A percentile compares a stretch with the other conserved stretches of the same genome.
Evolutionary conservation across 2,797 vertebrate species (phyloP).

Genomic region (Pseudochaenichthys georgianus): DNA sequence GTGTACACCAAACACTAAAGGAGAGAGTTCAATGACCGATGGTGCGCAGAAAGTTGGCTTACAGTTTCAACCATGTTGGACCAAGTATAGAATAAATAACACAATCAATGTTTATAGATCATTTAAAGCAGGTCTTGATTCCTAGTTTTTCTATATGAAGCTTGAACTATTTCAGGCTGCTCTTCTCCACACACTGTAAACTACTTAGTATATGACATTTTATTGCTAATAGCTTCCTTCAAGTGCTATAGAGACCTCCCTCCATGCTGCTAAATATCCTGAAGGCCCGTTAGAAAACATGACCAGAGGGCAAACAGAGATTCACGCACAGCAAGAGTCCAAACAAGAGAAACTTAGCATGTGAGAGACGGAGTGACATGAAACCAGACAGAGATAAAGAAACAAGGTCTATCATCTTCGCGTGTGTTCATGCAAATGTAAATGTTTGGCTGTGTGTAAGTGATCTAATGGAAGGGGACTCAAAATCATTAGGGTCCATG

Average conservation of each 20-base stretch:
- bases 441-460: slow-evolving; percentile 28
- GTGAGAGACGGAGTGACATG: neutral
- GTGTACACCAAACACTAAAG: neutral
- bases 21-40: neutral
- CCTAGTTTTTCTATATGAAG: neutral
- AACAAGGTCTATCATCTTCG: slow-evolving; percentile 1
- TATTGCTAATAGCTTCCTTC: slow-evolving; percentile 54
- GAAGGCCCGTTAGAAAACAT: slow-evolving; percentile 24
- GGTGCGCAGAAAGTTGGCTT: too few species aligned
- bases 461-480: slow-evolving; percentile 64
- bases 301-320: slow-evolving; percentile 41
- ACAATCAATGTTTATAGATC: too few species aligned
- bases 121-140: too few species aligned
- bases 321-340: slow-evolving; percentile 55
- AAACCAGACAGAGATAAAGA: slow-evolving; percentile 6
- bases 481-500: slow-evolving; percentile 70
- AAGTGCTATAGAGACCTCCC: slow-evolving; percentile 29
- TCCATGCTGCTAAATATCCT: slow-evolving; percentile 57
- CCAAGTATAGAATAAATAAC: too few species aligned
- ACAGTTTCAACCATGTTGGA: too few species aligned
- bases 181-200: slow-evolving; percentile 36
- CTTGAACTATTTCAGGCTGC: slow-evolving; percentile 12
- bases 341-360: neutral
- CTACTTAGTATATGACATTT: slow-evolving; percentile 34
- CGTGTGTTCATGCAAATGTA: slow-evolving; percentile 3